Conservation (phyloP, 2,797 vertebrate species). For the Argentina silus region DNA sequence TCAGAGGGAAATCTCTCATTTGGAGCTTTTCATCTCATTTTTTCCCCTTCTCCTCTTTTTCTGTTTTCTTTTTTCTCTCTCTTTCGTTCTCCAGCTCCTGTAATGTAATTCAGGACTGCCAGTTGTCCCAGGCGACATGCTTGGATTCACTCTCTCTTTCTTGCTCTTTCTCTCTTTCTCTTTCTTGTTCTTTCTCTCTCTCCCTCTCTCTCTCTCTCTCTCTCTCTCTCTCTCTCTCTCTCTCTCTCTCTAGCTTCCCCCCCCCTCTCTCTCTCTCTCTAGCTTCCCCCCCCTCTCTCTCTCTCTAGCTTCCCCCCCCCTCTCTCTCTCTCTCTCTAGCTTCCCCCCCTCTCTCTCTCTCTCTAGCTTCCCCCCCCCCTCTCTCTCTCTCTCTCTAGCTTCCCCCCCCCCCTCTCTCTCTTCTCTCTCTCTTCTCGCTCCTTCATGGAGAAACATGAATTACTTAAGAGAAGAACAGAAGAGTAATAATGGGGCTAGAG, state of each 20-base stretch:
- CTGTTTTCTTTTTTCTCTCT: slow-evolving; percentile 11
- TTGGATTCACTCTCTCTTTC: slow-evolving; percentile 64
- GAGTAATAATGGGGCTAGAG: slow-evolving; percentile 70
- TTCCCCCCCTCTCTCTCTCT: slow-evolving; percentile 13
- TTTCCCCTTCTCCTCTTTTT: slow-evolving; percentile 12
- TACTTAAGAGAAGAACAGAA: slow-evolving; percentile 61
- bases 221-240: slow-evolving; percentile 28
- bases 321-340: slow-evolving; percentile 16
- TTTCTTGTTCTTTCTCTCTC: slow-evolving; percentile 47
- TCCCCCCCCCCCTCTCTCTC: slow-evolving; percentile 8
- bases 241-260: no score
- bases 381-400: slow-evolving; percentile 16
- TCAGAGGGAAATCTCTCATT: slow-evolving; percentile 80
- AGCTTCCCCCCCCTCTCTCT: slow-evolving; percentile 9
- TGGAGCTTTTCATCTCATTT: slow-evolving; percentile 75
- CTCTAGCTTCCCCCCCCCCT: slow-evolving; percentile 16
- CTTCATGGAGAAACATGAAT: slow-evolving; percentile 62
- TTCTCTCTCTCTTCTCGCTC: slow-evolving; percentile 13
- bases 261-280: neutral
- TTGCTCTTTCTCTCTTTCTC: neutral
- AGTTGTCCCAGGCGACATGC: slow-evolving; percentile 69
- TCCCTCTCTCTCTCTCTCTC: slow-evolving; percentile 18
- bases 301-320: no score
- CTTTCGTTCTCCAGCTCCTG: slow-evolving; percentile 25
- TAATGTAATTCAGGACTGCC: slow-evolving; percentile 75